Evolutionary conservation across 2,797 vertebrate species (phyloP).

Genomic region (Loris lydekkerianus): DNA sequence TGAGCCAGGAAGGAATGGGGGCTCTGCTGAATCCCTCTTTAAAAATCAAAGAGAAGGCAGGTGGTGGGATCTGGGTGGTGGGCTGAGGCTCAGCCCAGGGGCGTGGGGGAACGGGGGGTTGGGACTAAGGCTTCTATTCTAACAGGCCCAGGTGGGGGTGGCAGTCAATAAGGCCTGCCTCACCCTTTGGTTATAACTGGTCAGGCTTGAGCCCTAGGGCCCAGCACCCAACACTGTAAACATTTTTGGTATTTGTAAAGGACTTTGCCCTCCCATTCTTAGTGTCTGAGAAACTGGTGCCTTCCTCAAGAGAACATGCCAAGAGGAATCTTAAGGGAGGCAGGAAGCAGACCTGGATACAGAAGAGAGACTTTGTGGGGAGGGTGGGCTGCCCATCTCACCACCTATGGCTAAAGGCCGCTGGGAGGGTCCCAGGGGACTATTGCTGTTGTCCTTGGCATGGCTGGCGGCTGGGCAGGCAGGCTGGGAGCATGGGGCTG

Average conservation of each 20-base stretch:
- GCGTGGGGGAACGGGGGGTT: neutral
- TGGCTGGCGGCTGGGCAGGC: constrained; percentile 71
- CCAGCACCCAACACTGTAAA: constrained; percentile 87
- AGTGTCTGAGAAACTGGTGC: constrained; percentile 76
- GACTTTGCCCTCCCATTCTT: constrained; percentile 64
- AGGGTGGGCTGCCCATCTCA: constrained; percentile 67
- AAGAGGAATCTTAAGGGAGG: constrained; percentile 3
- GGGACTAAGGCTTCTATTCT: constrained; percentile 83
- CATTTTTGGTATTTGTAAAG: constrained; percentile 86
- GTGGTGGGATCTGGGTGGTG: constrained; percentile 84
- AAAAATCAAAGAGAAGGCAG: constrained; percentile 88
- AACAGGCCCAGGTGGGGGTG: constrained; percentile 84
- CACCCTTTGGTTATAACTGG: constrained; percentile 87
- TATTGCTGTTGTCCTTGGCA: constrained; percentile 89
- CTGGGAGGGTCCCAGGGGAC: constrained; percentile 75
- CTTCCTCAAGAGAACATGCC: constrained; percentile 76
- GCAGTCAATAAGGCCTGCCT: constrained; percentile 82
- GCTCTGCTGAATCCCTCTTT: constrained; percentile 83
- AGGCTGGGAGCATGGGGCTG: neutral
- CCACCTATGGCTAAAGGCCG: constrained; percentile 77
- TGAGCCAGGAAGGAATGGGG: constrained; percentile 25
- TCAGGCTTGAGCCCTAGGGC: constrained; percentile 79
- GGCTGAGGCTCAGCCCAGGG: constrained; percentile 53
- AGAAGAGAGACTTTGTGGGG: neutral
- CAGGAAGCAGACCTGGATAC: constrained; percentile 68